A percentile compares a stretch with the other conserved stretches of the same genome.
Conservation (phyloP, 2,113 vertebrate genomes). For the Dendropsophus ebraccatus region DNA sequence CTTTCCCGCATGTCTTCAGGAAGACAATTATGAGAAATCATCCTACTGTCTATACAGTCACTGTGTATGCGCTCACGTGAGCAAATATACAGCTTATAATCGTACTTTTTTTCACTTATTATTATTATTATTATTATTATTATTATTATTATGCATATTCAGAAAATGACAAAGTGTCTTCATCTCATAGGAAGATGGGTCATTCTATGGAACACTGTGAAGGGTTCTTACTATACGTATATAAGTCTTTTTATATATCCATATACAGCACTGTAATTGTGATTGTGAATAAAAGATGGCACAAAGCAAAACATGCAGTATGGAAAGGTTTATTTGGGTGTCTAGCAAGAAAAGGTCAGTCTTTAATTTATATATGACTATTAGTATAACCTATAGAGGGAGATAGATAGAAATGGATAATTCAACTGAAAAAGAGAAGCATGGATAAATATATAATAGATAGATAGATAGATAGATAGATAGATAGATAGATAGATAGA, state of each 20-base stretch:
- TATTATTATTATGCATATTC: too few relatives aligned
- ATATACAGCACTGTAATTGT: too few relatives aligned
- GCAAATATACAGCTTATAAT: not conserved
- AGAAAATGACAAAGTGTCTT: not conserved
- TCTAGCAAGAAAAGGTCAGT: too few relatives aligned
- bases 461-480: not conserved
- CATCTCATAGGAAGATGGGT: not conserved
- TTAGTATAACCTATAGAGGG: not conserved
- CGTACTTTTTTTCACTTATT: not conserved
- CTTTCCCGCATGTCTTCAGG: not conserved
- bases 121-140: too few relatives aligned
- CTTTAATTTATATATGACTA: too few relatives aligned
- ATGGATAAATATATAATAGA: not conserved
- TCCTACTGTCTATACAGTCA: not conserved
- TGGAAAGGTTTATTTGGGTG: too few relatives aligned
- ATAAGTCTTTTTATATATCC: too few relatives aligned
- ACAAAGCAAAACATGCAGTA: too few relatives aligned
- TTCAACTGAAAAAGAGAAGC: not conserved
- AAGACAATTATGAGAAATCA: not conserved
- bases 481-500: not conserved
- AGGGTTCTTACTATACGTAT: too few relatives aligned
- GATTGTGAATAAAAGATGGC: too few relatives aligned
- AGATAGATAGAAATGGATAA: not conserved
- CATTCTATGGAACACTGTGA: not conserved
- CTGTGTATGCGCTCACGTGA: too few relatives aligned